Base-by-base conservation (phyloP, 53 echinoderm and acorn worm genomes). In the Hippasteria phrygiana region DNA sequence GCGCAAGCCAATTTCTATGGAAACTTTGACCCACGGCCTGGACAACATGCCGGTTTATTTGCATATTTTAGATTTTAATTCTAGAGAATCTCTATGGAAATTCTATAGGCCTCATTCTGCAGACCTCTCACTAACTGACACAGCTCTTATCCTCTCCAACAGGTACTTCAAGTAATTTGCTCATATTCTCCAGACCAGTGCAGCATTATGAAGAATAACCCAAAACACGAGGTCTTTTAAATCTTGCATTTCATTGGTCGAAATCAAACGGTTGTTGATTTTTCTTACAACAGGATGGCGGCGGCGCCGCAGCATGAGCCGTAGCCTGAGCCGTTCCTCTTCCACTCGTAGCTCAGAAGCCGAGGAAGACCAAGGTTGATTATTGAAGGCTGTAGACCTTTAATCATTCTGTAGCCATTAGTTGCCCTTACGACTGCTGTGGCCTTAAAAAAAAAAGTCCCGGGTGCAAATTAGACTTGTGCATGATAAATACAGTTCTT, bases 281-380 rank as follows among this genome's bases (percentile, higher is more conserved):
- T 80, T 47, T 47, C 29, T 18, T 17, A 20, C 43, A 48, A 50
- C 64, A 65, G 81, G 81, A 11, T 35, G 63, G 43, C 37, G 24
- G 14, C 41, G 43, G 41, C 81, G 65, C 46, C 81, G 81, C 43
- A 81, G 81, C 55, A 29, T 62, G 2, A 42, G 24, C 11, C 63
- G 62, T 16, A 62, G 81, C 43, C 65, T 3, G 20, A 62, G 63
- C 27, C 64, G 43, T 18, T 36, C 78, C 1, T 80, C 80, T 0
- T 81, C 81, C 11, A 65, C 42, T 28, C 81, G 81, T 24, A 81
- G 81, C 81, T 81, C 81, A 62, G 81, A 81, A 37, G 81, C 81
- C 6, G 81, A 81, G 2, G 81, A 81, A 13, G 81, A 81, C 2
- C 81, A 63, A 81, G 81, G 81, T 81, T 56, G 56, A 76, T 18